Conservation (phyloP, 2,888 invertebrate genomes). For the Cheilosia impressa region DNA sequence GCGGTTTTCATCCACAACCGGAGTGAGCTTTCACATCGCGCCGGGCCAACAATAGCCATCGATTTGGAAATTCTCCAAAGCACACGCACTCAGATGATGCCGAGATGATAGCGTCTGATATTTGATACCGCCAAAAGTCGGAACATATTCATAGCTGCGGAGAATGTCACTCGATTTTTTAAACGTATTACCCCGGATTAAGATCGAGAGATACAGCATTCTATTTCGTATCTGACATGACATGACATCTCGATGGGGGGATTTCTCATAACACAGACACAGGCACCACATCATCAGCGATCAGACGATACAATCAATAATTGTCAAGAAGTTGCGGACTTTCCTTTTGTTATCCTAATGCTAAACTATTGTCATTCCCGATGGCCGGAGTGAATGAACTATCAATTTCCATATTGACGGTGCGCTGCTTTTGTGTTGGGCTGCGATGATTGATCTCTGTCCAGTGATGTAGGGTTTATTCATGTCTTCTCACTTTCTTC, state of each 20-base stretch:
- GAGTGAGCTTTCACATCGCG: conserved; percentile 63
- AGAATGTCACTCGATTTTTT: conserved; percentile 71
- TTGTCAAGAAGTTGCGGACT: conserved; percentile 74
- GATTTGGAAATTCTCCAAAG: conserved; percentile 37
- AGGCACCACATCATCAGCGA: conserved; percentile 33
- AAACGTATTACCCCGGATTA: conserved; percentile 68
- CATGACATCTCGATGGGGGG: conserved; percentile 71
- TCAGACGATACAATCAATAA: conserved; percentile 70
- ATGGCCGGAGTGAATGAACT: conserved; percentile 61
- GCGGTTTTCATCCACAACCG: conserved; percentile 66
- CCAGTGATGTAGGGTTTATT: conserved; percentile 49
- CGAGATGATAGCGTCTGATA: conserved; percentile 60
- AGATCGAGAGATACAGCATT: conserved; percentile 66
- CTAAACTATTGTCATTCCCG: conserved; percentile 63
- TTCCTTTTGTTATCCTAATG: conserved; percentile 67
- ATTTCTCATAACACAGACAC: conserved; percentile 34
- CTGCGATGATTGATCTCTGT: conserved; percentile 66
- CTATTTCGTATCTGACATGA: conserved; percentile 63
- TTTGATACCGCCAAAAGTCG: conserved; percentile 48
- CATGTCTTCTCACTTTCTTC: conserved; percentile 47
- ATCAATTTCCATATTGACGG: conserved; percentile 55
- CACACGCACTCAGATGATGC: conserved; percentile 55
- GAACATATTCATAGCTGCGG: conserved; percentile 37
- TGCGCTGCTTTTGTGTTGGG: conserved; percentile 19
- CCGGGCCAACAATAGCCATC: conserved; percentile 37